Evolutionary conservation across 2,888 invertebrate species (phyloP), one percentile per base, ranked within the genome.

Genomic region (Melieria crassipennis): DNA sequence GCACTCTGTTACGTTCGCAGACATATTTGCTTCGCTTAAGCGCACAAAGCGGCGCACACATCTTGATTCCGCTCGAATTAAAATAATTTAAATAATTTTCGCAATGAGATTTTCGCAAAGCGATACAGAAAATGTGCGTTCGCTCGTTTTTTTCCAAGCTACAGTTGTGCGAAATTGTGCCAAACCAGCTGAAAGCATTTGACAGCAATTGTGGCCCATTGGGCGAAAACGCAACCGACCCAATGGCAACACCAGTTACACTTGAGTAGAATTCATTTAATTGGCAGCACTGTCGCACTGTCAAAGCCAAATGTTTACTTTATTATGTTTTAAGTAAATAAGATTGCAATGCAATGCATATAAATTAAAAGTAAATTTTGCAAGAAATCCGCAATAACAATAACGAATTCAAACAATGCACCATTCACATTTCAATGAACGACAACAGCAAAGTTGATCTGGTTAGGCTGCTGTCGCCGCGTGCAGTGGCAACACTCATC

Each of bases 21-120:
- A 30, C 30, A 30, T 30, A 30, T 30, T 30, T 30, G 30, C 30
- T 30, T 30, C 30, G 30, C 30, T 30, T 30, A 30, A 30, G 30
- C 30, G 30, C 30, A 30, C 30, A 30, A 30, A 30, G 30, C 16
- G 16, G 16, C 10, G 11, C 43, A 7, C 57, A 13, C n/a, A 70
- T 61, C 60, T 56, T 30, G 61, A 65, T 68, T 64, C n/a, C 42
- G 47, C 64, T 65, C 46, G 61, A 64, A 71, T 68, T 72, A 50
- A 69, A 71, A 72, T 71, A 71, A 68, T 72, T 72, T 66, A 72
- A 72, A 69, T 71, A 66, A 72, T 74, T 71, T 58, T 45, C 48
- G 62, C 62, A 63, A 43, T 52, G 70, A 60, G 61, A 65, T 45
- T 45, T 45, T 65, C 6, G 13, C 9, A 52, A 30, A 30, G 30